Evolutionary conservation across 2,888 invertebrate species (phyloP).

Genomic region (Tenthredo distinguenda): DNA sequence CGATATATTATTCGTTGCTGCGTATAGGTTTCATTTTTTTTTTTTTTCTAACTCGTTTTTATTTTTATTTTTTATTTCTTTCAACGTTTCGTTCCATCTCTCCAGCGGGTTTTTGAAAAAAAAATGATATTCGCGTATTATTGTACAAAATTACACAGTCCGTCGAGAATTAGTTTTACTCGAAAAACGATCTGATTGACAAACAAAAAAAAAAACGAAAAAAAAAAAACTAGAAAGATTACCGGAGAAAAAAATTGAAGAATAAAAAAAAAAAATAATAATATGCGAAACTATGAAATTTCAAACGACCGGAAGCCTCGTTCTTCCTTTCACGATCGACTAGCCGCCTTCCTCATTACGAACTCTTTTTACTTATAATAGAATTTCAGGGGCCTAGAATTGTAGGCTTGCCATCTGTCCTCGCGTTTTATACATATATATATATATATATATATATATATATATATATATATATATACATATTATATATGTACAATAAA

Average conservation of each 20-base stretch:
- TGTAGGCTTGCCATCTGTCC: slow-evolving; percentile 11
- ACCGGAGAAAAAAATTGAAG: background rate
- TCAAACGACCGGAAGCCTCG: slow-evolving; percentile 23
- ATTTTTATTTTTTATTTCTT: background rate
- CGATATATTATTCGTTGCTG: background rate
- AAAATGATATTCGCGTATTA: too few species aligned
- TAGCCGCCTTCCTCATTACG: background rate
- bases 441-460: background rate
- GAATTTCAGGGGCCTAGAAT: background rate
- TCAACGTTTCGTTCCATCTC: background rate
- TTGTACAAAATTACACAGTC: too few species aligned
- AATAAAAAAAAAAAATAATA: background rate
- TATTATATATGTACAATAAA: background rate
- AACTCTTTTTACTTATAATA: background rate
- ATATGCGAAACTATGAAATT: slow-evolving; percentile 4
- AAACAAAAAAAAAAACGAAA: background rate
- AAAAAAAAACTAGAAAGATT: background rate
- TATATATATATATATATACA: background rate
- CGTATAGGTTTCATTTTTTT: slow-evolving; percentile 38
- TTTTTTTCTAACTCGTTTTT: slow-evolving; percentile 55
- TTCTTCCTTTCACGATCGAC: slow-evolving; percentile 16
- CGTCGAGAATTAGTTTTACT: background rate
- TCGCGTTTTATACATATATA: background rate
- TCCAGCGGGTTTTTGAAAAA: background rate
- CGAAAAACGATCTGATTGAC: background rate